Percentiles rank a stretch among this genome's conserved stretches.
Conservation (phyloP, 2,797 vertebrate species). For the Tenualosa thibaudeaui region DNA sequence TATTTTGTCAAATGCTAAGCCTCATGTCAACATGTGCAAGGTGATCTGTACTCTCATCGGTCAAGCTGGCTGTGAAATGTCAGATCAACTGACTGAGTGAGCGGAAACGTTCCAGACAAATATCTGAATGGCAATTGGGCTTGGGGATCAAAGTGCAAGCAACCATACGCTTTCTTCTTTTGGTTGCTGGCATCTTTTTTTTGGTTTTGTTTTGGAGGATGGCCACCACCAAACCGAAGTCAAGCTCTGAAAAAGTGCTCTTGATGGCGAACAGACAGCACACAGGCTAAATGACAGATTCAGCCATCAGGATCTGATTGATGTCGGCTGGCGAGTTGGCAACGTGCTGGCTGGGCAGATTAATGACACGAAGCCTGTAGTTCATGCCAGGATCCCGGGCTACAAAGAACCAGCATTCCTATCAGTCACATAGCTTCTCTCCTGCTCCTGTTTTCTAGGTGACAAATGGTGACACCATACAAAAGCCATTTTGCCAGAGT, state of each 20-base stretch:
- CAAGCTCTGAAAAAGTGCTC: background rate
- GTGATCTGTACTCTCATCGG: constrained; percentile 19
- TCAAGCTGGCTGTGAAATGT: constrained; percentile 6
- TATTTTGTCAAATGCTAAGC: constrained; percentile 24
- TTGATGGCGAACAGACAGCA: background rate
- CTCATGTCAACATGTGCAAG: background rate
- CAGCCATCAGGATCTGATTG: constrained; percentile 38
- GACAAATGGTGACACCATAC: constrained; percentile 17
- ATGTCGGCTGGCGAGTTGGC: constrained; percentile 40
- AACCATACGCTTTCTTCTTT: background rate
- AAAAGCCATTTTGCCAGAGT: constrained; percentile 18
- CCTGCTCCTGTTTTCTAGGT: background rate
- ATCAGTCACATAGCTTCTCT: constrained; percentile 38
- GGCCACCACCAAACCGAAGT: background rate
- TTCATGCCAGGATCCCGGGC: constrained; percentile 32
- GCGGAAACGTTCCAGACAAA: constrained; percentile 6
- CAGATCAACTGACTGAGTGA: background rate
- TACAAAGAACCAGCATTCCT: constrained; percentile 38
- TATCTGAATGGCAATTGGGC: background rate
- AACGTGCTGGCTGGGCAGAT: constrained; percentile 24
- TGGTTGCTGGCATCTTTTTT: background rate
- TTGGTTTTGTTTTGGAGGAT: background rate
- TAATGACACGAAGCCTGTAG: constrained; percentile 38
- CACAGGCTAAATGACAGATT: constrained; percentile 26
- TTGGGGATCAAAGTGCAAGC: background rate